phyloP scores from a whole-genome alignment of 53 echinoderm and acorn worm species.

The Echinarachnius parma region DNA sequence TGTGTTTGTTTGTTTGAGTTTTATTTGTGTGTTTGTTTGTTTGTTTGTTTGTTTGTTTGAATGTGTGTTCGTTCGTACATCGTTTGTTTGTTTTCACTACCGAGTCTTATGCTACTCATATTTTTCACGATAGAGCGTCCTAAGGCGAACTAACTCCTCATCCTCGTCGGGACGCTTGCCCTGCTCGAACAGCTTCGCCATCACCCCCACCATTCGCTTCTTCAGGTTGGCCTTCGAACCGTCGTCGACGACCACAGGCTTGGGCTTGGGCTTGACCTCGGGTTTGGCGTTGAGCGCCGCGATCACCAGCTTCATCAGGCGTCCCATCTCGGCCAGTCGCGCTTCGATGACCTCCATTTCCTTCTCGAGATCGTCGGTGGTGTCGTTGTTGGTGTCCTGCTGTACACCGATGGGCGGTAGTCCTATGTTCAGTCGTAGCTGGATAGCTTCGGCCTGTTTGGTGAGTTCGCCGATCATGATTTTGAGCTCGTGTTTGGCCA shows the following conservation, averaged over 20 bases:
- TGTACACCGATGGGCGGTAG: neutral
- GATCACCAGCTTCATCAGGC: neutral
- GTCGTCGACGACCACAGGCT: neutral
- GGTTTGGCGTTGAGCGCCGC: too few species aligned
- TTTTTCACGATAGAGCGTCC: too few species aligned
- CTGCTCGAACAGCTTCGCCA: conserved; percentile 17
- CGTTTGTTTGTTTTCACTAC: too few species aligned
- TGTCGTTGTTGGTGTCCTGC: neutral
- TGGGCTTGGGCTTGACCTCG: neutral
- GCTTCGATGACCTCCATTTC: neutral
- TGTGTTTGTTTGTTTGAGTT: too few species aligned
- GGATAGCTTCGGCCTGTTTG: neutral
- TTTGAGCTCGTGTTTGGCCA: conserved; percentile 1
- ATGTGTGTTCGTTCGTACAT: too few species aligned
- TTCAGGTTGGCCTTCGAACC: neutral
- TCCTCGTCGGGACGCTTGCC: conserved; percentile 7
- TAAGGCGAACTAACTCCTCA: neutral
- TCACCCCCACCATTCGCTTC: conserved; percentile 11
- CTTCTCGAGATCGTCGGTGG: neutral
- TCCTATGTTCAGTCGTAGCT: neutral
- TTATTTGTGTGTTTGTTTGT: too few species aligned
- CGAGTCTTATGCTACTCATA: too few species aligned
- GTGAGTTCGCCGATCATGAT: neutral
- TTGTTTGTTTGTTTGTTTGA: too few species aligned
- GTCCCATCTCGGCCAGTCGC: neutral